A percentile compares a stretch with the other conserved stretches of the same genome.
Evolutionary conservation across 2,797 vertebrate genomes (phyloP).

Genomic region (Thaleichthys pacificus): DNA sequence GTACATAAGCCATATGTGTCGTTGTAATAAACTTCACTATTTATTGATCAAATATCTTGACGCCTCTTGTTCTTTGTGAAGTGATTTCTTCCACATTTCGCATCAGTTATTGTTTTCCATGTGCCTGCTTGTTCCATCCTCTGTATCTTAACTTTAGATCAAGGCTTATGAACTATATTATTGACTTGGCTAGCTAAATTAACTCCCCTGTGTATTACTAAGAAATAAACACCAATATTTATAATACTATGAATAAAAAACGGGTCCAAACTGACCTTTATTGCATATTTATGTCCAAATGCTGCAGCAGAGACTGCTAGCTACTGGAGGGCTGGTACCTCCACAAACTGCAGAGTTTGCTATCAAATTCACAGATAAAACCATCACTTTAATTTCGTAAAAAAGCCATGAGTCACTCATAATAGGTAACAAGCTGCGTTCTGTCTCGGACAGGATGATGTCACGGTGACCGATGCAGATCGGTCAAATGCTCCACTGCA

Average conservation of each 20-base stretch:
- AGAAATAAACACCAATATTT: no score
- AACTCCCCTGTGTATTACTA: no score
- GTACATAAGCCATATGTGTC: conserved; percentile 81
- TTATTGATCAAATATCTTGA: conserved; percentile 68
- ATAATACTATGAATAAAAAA: no score
- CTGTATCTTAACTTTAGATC: neutral
- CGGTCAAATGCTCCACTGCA: conserved; percentile 56
- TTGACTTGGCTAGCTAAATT: no score
- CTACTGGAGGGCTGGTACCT: neutral
- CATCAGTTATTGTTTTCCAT: no score
- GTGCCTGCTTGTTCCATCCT: neutral
- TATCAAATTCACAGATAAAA: neutral
- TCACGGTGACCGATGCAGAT: conserved; percentile 65
- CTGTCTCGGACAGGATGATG: conserved; percentile 42
- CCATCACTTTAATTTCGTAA: neutral
- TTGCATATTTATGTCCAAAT: neutral
- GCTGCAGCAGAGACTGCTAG: neutral
- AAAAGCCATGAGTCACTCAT: neutral
- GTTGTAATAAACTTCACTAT: conserved; percentile 79
- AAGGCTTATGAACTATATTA: no score
- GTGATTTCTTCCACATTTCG: conserved; percentile 10
- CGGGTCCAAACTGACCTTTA: conserved; percentile 7
- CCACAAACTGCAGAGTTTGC: neutral
- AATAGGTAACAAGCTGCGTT: neutral
- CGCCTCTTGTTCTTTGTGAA: conserved; percentile 10